phyloP scores from a whole-genome alignment of 2,888 invertebrate species.

The Caenorhabditis doughertyi region DNA sequence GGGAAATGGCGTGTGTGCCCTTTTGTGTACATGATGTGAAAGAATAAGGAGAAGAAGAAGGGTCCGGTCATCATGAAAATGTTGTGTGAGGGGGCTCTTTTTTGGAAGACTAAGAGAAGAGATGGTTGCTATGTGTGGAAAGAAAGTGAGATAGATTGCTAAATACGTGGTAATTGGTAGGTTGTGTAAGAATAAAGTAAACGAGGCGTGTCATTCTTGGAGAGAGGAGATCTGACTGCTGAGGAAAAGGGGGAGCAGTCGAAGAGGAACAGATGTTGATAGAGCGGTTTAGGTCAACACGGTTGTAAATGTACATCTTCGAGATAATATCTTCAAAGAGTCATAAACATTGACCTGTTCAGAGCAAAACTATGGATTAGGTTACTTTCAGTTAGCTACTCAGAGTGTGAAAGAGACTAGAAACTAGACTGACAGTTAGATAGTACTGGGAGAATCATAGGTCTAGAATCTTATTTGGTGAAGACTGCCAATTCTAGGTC shows the following conservation, averaged over 20 bases:
- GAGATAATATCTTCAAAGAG: too few relatives aligned
- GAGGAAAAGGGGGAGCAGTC: background rate
- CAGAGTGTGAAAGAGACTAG: too few relatives aligned
- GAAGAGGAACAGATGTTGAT: background rate
- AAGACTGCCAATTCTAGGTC: too few relatives aligned
- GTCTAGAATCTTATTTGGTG: too few relatives aligned
- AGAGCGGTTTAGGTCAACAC: too few relatives aligned
- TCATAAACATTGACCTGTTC: too few relatives aligned
- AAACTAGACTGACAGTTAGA: too few relatives aligned
- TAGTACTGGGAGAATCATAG: too few relatives aligned
- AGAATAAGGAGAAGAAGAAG: background rate
- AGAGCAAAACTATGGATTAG: too few relatives aligned
- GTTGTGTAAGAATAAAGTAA: background rate
- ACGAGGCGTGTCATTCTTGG: background rate
- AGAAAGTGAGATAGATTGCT: constrained; percentile 1
- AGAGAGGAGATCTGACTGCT: background rate
- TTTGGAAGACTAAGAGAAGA: background rate
- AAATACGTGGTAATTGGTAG: background rate
- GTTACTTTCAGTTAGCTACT: too few relatives aligned
- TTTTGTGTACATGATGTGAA: constrained; percentile 38
- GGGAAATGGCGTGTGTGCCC: constrained; percentile 13
- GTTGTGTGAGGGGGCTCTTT: too few relatives aligned
- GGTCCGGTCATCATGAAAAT: constrained; percentile 28
- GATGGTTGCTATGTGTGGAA: background rate
- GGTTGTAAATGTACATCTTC: too few relatives aligned